Percentiles rank a stretch among this genome's conserved stretches.
phyloP scores from a whole-genome alignment of 2,797 vertebrate species.

The Rhabdomys pumilio region DNA sequence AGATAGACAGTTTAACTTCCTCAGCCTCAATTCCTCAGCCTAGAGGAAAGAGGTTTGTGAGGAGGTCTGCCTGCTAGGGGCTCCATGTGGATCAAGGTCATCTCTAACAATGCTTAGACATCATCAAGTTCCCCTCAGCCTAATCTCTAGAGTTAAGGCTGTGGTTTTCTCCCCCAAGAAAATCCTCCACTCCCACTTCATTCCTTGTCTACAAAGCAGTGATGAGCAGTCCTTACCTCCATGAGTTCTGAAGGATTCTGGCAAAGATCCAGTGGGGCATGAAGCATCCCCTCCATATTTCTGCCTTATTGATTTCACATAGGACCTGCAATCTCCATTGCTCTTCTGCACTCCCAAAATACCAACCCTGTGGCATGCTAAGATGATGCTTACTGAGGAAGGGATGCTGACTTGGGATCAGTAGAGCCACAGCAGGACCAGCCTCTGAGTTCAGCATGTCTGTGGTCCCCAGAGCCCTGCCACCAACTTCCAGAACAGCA shows the following conservation, averaged over 20 bases:
- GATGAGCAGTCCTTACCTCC: neutral
- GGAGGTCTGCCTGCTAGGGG: neutral
- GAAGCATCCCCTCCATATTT: neutral
- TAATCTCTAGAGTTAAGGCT: neutral
- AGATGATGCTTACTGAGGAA: neutral
- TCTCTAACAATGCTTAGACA: neutral
- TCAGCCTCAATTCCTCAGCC: neutral
- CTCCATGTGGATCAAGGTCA: fast-evolving
- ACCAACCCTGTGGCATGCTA: neutral
- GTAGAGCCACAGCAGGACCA: fast-evolving
- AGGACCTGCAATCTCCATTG: neutral
- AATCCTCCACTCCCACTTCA: neutral
- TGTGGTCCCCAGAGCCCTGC: neutral
- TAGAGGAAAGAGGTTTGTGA: neutral
- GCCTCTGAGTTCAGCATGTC: neutral
- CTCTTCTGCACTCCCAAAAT: neutral
- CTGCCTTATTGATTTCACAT: neutral
- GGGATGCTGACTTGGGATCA: neutral
- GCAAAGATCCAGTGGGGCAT: fast-evolving
- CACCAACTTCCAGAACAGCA: neutral
- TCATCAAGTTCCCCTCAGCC: neutral
- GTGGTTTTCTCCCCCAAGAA: neutral
- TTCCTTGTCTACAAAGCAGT: fast-evolving
- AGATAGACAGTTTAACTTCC: too few relatives aligned
- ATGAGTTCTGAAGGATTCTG: neutral